Conservation (phyloP, 2,113 vertebrate species). For the Seriola quinqueradiata region DNA sequence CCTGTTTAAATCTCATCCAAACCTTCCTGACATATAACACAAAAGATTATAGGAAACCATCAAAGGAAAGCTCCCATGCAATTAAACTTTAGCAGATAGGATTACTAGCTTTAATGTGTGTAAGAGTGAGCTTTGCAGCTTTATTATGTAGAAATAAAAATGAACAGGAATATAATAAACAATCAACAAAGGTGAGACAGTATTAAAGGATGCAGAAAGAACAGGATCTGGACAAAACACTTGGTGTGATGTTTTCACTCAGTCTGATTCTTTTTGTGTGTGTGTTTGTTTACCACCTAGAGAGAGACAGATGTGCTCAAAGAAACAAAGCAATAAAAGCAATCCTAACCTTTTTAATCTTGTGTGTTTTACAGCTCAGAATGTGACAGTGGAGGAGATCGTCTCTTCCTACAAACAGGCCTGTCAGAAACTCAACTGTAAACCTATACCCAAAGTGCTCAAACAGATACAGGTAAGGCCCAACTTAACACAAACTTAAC, state of each 20-base stretch:
- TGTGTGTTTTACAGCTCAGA: constrained; percentile 88
- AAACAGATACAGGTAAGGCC: constrained; percentile 92
- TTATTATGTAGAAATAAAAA: background rate
- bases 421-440: constrained; percentile 96
- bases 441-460: constrained; percentile 93
- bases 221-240: background rate
- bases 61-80: background rate
- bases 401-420: constrained; percentile 90
- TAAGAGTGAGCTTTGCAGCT: background rate
- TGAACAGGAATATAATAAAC: background rate
- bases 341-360: constrained; percentile 24
- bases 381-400: constrained; percentile 94
- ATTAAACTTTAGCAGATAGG: background rate
- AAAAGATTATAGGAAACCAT: background rate
- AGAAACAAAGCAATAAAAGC: background rate
- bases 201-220: background rate
- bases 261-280: background rate
- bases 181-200: background rate
- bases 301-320: background rate
- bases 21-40: background rate
- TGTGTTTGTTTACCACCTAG: background rate
- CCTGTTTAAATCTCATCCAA: background rate
- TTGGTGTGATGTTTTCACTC: background rate
- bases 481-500: background rate
- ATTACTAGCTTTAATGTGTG: constrained; percentile 3